Percentiles rank a stretch among this genome's conserved stretches.
Evolutionary conservation across 2,797 vertebrate genomes (phyloP).

Genomic region (Crocidura indochinensis): DNA sequence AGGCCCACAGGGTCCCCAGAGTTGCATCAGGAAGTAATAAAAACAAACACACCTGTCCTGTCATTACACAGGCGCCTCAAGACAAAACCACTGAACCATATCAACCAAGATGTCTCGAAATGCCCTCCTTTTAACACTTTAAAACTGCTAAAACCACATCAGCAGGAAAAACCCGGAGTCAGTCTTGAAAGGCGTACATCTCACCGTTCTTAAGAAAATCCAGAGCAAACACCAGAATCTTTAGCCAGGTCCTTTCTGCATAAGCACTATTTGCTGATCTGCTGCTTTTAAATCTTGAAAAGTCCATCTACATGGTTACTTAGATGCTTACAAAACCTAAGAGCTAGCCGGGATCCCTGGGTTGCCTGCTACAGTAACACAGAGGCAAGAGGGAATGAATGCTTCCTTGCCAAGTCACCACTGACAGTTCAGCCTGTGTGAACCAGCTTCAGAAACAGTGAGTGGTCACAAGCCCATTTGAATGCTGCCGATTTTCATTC

Average conservation of each 20-base stretch:
- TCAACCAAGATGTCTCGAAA: not conserved
- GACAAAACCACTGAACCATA: not conserved
- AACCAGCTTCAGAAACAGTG: constrained; percentile 77
- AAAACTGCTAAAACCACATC: constrained; percentile 54
- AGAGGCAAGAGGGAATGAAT: constrained; percentile 78
- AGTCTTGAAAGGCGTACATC: not conserved
- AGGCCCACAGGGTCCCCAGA: not conserved
- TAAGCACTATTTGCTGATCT: constrained; percentile 20
- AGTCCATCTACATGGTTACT: constrained; percentile 15
- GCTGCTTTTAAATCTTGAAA: constrained; percentile 46
- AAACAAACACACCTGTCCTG: not conserved
- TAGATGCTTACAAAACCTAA: constrained; percentile 45
- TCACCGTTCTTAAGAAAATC: constrained; percentile 35
- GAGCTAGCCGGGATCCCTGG: constrained; percentile 73
- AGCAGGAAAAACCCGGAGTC: constrained; percentile 42
- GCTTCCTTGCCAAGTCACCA: constrained; percentile 83
- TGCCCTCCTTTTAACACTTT: constrained; percentile 6
- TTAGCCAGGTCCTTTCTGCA: constrained; percentile 16
- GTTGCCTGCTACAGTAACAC: constrained; percentile 83
- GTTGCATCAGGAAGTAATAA: not conserved
- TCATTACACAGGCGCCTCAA: not conserved
- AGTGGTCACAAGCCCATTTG: constrained; percentile 86
- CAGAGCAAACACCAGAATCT: constrained; percentile 43
- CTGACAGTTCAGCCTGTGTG: constrained; percentile 79
- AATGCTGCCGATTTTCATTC: constrained; percentile 86